A percentile compares a stretch with the other conserved stretches of the same genome.
Conservation (phyloP, 1,140 invertebrate species). For the Planococcus citri region DNA sequence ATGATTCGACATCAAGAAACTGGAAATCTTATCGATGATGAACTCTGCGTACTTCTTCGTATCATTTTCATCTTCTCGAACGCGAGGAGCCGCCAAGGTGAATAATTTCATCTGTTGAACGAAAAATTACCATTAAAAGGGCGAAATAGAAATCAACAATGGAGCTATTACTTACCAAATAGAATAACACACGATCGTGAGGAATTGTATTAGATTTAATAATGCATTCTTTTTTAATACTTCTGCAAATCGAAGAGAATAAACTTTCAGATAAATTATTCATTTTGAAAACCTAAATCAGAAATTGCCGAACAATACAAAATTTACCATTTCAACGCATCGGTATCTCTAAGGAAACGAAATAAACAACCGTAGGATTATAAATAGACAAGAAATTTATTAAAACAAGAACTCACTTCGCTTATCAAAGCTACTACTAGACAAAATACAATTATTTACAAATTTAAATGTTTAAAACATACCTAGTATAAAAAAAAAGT, state of each 20-base stretch:
- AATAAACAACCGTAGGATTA: no score
- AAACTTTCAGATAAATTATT: not conserved
- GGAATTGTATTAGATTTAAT: not conserved
- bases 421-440: not conserved
- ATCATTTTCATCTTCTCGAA: not conserved
- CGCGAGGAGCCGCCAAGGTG: not conserved
- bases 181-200: not conserved
- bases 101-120: slow-evolving; percentile 1
- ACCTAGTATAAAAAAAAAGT: not conserved
- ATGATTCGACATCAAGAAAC: not conserved
- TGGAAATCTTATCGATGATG: not conserved
- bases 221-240: not conserved
- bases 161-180: not conserved
- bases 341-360: slow-evolving; percentile 9
- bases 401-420: not conserved
- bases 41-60: not conserved
- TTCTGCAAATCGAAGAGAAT: not conserved
- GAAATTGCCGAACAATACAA: not conserved
- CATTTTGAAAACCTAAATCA: not conserved
- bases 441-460: not conserved
- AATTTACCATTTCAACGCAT: no score
- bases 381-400: not conserved
- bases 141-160: no score
- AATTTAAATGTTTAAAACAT: not conserved
- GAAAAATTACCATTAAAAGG: no score